Evolutionary conservation across 2,113 vertebrate genomes (phyloP), one percentile per base, ranked within the genome.

Genomic region (Tylochromis polylepis): DNA sequence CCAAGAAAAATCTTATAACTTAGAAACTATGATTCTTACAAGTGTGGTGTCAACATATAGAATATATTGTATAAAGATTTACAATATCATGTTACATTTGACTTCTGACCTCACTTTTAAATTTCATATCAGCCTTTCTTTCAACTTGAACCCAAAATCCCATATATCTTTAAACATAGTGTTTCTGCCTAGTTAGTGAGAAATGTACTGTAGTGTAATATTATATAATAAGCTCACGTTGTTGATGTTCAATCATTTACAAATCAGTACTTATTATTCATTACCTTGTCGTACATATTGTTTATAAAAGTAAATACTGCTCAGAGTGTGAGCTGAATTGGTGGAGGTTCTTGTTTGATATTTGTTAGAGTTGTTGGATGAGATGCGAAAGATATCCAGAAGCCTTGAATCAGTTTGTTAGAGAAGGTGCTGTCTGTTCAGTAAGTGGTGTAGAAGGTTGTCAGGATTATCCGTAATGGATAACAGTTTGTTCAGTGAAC

Each of bases 231-330:
- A 57, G 4, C 14, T 9, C 5, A 29, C 29, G 57, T 24, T 59
- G 29, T 29, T 16, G 24, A 0, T 3, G 0, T 59, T 27, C 27
- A 31, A 24, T 59, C 8, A 29, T 59, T 59, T 31, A 16, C 57
- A 59, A 2, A 29, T 59, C 57, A 1, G 16, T 16, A 16, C 55
- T n/a, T 58, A 3, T 58, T 58, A 29, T 9, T 59, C 14, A 29
- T 29, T 2, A 31, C 57, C 57, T 31, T 18, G 14, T 31, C 27
- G 16, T 27, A 59, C 29, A 31, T 5, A 27, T 59, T 59, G 36
- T 16, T 59, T 16, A 8, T 29, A 16, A 29, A 29, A 29, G 57
- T 31, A 59, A 59, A 31, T 5, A 15, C 57, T 59, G 27, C 8
- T 59, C 27, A 59, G 57, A 59, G 27, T 59, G 14, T 16, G 14